These are phyloP conservation scores for Tadarida brasiliensis DNA, from an alignment of 2,797 vertebrate species.

Conservation along the genomic window DNA sequence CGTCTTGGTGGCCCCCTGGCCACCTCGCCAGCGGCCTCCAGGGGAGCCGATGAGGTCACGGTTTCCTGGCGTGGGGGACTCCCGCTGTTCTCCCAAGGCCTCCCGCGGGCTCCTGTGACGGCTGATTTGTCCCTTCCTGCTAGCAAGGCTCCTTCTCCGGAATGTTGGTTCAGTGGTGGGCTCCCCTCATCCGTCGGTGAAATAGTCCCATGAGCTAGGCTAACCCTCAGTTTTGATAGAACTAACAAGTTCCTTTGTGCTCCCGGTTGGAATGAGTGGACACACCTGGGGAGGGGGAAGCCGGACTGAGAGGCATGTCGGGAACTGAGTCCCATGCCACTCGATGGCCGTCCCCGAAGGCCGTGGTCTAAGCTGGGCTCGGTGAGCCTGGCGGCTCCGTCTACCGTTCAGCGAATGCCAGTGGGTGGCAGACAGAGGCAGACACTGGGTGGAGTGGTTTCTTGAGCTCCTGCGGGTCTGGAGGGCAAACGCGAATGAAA, in stretches of 20 bases:
- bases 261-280: accelerated
- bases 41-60: not conserved
- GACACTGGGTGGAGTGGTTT: no score
- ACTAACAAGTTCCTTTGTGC: accelerated
- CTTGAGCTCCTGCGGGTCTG: not conserved
- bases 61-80: not conserved
- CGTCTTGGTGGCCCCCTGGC: no score
- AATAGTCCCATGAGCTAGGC: accelerated
- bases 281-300: no score
- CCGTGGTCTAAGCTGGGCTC: accelerated
- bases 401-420: not conserved
- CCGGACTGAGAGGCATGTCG: accelerated
- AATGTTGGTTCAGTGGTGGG: accelerated
- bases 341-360: not conserved
- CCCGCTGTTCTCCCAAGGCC: not conserved
- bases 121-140: not conserved
- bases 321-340: not conserved
- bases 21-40: accelerated
- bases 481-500: not conserved
- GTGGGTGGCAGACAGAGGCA: not conserved
- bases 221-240: not conserved
- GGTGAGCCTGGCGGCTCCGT: accelerated
- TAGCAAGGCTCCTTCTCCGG: not conserved
- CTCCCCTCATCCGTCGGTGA: not conserved
- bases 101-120: not conserved